Evolutionary conservation across 2,888 invertebrate genomes (phyloP), one percentile per base, ranked within the genome.

Genomic region (Osmoderma eremita): DNA sequence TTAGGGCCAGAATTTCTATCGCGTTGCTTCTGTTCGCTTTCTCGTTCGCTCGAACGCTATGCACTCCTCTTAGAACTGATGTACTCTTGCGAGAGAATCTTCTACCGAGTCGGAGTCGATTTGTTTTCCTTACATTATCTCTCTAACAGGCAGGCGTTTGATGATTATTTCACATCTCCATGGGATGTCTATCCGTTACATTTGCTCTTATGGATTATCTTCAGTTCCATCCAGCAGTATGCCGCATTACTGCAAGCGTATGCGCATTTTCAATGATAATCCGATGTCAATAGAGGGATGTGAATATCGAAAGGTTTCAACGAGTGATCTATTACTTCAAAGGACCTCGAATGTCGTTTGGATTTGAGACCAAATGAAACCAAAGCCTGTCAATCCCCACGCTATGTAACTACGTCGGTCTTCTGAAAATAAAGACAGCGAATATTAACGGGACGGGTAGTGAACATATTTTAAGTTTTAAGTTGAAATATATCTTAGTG

Each of bases 1-100:
- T 63, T 63, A 63, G 63, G 63, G 18, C 51, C 20, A 15, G 63
- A 63, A 24, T 61, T 45, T 61, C 58, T 61, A 42, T 61, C 45
- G 45, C 22, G 58, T 20, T 45, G 18, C 45, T 45, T 48, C 58
- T 45, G 58, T 45, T 61, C 13, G n/a, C 39, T 51, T 22, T 15
- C 20, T 20, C 30, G 24, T 24, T 61, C 30, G 15, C 58, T 10
- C 58, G 45, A 61, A 56, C 39, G 18, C 30, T 61, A 24, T 61
- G 45, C 45, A 61, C 48, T 58, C 45, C 58, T 61, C 36, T 61
- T 61, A 48, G 58, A 45, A 45, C 45, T 61, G 58, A 61, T 45
- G 58, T 61, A 61, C 45, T 45, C 45, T 30, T 45, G 45, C 30
- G 45, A 45, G 36, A 45, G 10, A 24, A 4, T 13, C 48, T 45